These are phyloP conservation scores for Geodia barretti DNA, from an alignment of 37 sponge, comb jelly and placozoan species.

Conservation along the genomic window DNA sequence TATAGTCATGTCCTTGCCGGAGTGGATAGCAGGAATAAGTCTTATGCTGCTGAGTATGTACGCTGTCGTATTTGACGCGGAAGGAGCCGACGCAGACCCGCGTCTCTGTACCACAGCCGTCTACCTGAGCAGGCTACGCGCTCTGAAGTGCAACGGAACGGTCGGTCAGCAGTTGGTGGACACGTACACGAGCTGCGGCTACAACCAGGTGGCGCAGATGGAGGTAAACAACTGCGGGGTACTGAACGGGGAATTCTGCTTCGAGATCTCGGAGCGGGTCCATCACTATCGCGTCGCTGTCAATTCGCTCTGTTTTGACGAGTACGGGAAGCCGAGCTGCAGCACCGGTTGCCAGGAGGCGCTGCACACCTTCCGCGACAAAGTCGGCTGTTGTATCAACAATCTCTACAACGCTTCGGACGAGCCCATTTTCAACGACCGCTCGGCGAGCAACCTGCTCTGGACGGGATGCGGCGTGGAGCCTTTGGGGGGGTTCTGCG, in stretches of 20 bases:
- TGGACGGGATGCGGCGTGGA: not conserved
- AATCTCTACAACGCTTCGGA: not conserved
- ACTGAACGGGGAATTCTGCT: not conserved
- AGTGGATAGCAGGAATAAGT: too few species aligned
- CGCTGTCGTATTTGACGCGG: too few species aligned
- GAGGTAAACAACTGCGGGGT: not conserved
- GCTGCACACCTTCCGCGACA: not conserved
- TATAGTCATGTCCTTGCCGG: too few species aligned
- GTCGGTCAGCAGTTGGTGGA: not conserved
- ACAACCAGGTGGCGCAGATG: not conserved
- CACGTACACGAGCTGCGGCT: not conserved
- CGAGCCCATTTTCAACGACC: not conserved
- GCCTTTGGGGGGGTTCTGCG: not conserved
- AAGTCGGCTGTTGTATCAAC: not conserved
- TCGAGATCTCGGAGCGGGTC: not conserved
- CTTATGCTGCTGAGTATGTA: too few species aligned
- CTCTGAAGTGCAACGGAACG: not conserved
- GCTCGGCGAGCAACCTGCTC: not conserved
- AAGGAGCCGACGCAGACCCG: too few species aligned
- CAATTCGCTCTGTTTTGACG: not conserved
- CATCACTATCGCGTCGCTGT: not conserved
- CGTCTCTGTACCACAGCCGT: not conserved
- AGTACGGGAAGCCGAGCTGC: not conserved
- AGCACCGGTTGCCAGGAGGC: not conserved
- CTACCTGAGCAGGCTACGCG: not conserved